Evolutionary conservation across 2,797 vertebrate species (phyloP).

Genomic region (Chelmon rostratus): DNA sequence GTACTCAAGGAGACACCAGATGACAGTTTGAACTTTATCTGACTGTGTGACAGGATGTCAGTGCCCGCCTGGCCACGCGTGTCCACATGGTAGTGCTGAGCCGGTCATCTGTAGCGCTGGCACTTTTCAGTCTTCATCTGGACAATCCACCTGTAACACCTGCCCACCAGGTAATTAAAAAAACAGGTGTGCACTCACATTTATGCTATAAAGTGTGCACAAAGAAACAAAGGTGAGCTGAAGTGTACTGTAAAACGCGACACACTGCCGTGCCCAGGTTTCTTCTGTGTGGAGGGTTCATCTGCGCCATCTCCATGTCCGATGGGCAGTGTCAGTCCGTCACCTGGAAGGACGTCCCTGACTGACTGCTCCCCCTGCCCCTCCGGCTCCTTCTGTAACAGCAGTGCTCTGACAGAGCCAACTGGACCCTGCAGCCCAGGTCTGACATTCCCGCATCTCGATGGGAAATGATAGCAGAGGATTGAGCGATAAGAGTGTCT

Average conservation of each 20-base stretch:
- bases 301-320: slow-evolving; percentile 79
- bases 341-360: slow-evolving; percentile 69
- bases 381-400: slow-evolving; percentile 85
- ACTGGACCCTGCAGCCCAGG: slow-evolving; percentile 89
- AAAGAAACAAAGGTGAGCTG: background rate
- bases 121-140: slow-evolving; percentile 88
- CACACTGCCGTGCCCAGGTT: slow-evolving; percentile 70
- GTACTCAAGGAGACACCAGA: background rate
- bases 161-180: slow-evolving; percentile 82
- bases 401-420: slow-evolving; percentile 83
- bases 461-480: slow-evolving; percentile 29
- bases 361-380: slow-evolving; percentile 85
- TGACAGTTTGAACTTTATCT: slow-evolving; percentile 36
- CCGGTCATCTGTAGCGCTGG: slow-evolving; percentile 87
- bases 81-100: slow-evolving; percentile 80
- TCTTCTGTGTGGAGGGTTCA: slow-evolving; percentile 83
- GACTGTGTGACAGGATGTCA: slow-evolving; percentile 71
- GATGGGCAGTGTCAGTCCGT: slow-evolving; percentile 69
- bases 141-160: slow-evolving; percentile 77
- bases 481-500: slow-evolving; percentile 23
- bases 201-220: background rate
- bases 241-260: background rate
- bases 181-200: slow-evolving; percentile 5
- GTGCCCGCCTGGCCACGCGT: slow-evolving; percentile 85
- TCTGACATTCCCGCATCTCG: slow-evolving; percentile 70